These are phyloP conservation scores for Echinops telfairi DNA, from an alignment of 2,113 vertebrate genomes.

Conservation along the genomic window DNA sequence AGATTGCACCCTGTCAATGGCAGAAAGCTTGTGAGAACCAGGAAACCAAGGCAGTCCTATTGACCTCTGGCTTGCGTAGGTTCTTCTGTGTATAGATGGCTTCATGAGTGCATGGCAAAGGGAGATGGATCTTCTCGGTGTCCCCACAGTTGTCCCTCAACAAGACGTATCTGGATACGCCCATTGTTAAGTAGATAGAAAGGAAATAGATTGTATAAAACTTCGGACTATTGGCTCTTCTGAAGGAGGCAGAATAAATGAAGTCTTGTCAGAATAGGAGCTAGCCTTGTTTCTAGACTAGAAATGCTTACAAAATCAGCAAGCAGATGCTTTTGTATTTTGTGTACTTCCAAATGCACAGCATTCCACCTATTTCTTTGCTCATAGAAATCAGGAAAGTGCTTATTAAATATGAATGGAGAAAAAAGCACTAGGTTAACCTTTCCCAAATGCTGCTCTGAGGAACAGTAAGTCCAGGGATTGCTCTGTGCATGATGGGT, in stretches of 20 bases:
- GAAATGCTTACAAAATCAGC: conserved; percentile 10
- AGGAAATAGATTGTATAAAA: neutral
- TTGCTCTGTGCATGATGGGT: neutral
- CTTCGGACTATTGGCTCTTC: neutral
- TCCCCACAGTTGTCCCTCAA: neutral
- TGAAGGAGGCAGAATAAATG: conserved; percentile 32
- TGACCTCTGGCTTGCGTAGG: no score
- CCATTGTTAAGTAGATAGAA: neutral
- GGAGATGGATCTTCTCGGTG: neutral
- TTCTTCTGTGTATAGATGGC: neutral
- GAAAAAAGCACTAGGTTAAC: neutral
- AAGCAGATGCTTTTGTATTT: neutral
- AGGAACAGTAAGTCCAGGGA: neutral
- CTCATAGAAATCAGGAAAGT: conserved; percentile 19
- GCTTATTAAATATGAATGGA: conserved; percentile 1
- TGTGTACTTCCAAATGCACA: neutral
- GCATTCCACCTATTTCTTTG: conserved; percentile 46
- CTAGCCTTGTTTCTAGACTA: neutral
- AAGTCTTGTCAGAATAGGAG: neutral
- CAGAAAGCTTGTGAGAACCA: no score
- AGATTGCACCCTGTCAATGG: no score
- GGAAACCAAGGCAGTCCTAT: no score
- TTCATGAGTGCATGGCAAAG: neutral
- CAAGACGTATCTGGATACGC: neutral
- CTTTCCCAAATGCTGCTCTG: neutral